Conservation (phyloP, 64 coral and sea anemone genomes). For the Trachythela sp. region DNA sequence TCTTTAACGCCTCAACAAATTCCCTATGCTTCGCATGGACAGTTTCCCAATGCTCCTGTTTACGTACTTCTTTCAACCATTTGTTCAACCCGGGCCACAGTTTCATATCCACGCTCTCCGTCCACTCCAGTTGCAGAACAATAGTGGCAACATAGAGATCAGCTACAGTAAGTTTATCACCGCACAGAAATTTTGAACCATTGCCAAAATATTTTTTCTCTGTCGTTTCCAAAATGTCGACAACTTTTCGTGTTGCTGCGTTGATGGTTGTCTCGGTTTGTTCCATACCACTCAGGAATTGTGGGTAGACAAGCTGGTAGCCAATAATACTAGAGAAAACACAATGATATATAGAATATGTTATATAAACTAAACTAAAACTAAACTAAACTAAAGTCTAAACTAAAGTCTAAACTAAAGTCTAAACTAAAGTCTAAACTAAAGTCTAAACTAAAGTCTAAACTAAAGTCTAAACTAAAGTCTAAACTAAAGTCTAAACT, state of each 20-base stretch:
- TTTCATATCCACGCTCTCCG: background rate
- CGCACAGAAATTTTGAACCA: background rate
- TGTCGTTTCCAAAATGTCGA: background rate
- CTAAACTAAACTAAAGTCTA: too few species aligned
- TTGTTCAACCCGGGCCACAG: background rate
- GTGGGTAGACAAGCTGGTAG: background rate
- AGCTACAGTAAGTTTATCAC: background rate
- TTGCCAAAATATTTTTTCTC: background rate
- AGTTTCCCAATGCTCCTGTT: background rate
- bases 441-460: too few species aligned
- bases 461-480: too few species aligned
- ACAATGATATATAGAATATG: background rate
- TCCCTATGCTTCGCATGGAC: background rate
- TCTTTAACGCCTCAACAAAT: background rate
- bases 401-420: too few species aligned
- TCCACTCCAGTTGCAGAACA: conserved; percentile 1
- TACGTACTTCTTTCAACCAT: background rate
- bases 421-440: too few species aligned
- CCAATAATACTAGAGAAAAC: background rate
- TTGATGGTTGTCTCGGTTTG: background rate
- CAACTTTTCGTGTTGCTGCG: background rate
- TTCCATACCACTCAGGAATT: background rate
- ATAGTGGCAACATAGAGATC: background rate
- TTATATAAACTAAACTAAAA: background rate
- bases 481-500: too few species aligned